A percentile compares a stretch with the other conserved stretches of the same genome.
phyloP scores from a whole-genome alignment of 2,888 invertebrate genomes.

The Epinotia bilunana region DNA sequence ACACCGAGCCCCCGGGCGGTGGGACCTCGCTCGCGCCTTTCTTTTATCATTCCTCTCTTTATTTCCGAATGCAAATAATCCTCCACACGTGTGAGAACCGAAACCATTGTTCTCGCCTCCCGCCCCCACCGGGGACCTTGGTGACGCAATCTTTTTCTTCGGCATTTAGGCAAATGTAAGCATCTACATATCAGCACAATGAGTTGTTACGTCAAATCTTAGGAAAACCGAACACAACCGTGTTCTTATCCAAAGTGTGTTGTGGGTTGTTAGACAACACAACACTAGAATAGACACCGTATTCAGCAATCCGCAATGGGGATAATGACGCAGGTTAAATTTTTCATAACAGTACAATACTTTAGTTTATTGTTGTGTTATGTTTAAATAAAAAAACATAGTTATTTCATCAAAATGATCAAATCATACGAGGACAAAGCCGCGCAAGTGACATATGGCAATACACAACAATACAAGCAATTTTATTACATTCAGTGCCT shows the following conservation, averaged over 20 bases:
- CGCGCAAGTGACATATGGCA: no score
- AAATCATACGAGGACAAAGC: no score
- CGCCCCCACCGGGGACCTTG: conserved; percentile 79
- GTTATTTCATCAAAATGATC: no score
- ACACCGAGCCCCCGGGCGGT: conserved; percentile 83
- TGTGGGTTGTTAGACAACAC: not conserved
- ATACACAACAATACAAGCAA: no score
- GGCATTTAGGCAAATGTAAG: conserved; percentile 79
- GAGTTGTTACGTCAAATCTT: conserved; percentile 34
- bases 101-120: conserved; percentile 84
- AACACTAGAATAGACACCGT: not conserved
- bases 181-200: conserved; percentile 53
- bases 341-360: no score
- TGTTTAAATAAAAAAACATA: no score
- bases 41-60: conserved; percentile 85
- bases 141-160: conserved; percentile 84
- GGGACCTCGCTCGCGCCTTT: conserved; percentile 84
- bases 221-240: conserved; percentile 16
- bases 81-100: conserved; percentile 86
- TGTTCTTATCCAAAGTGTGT: not conserved
- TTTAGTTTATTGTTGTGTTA: no score
- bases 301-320: not conserved
- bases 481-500: no score
- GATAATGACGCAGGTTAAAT: not conserved
- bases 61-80: conserved; percentile 86